Evolutionary conservation across 2,888 invertebrate species (phyloP).

Genomic region (Epicampocera succincta): DNA sequence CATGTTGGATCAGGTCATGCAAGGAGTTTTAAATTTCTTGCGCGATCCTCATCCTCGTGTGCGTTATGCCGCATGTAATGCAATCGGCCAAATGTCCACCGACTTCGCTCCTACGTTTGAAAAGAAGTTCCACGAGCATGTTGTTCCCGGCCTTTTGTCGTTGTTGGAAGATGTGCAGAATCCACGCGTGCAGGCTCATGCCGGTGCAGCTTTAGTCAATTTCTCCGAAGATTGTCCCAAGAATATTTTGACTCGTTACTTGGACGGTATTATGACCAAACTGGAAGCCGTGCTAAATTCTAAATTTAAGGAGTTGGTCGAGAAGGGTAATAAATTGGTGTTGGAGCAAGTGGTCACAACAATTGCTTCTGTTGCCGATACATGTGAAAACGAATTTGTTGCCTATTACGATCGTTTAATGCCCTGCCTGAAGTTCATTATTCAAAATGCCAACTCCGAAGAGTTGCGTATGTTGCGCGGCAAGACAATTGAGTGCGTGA

Average conservation of each 20-base stretch:
- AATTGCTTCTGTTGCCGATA: constrained; percentile 98
- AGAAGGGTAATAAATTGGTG: constrained; percentile 97
- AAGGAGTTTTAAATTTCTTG: constrained; percentile 92
- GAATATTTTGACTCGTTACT: constrained; percentile 93
- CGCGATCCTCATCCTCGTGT: constrained; percentile 86
- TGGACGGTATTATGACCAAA: constrained; percentile 95
- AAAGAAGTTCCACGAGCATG: constrained; percentile 98
- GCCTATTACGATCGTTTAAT: constrained; percentile 95
- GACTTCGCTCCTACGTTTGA: constrained; percentile 98
- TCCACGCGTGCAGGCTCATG: constrained; percentile 93
- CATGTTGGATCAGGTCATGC: constrained; percentile 95
- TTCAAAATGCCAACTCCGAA: constrained; percentile 93
- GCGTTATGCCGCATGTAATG: constrained; percentile 98
- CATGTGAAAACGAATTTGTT: constrained; percentile 97
- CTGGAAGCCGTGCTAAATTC: constrained; percentile 93
- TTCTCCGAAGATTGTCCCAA: constrained; percentile 99
- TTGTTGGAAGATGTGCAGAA: constrained; percentile 94
- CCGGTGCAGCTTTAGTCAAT: constrained; percentile 98
- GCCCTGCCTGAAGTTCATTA: constrained; percentile 98
- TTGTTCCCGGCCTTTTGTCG: constrained; percentile 94
- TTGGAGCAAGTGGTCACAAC: constrained; percentile 98
- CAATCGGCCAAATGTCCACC: constrained; percentile 98
- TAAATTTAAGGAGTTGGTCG: constrained; percentile 96
- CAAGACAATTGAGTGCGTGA: constrained; percentile 99
- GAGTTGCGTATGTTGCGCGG: constrained; percentile 96